Percentiles rank a stretch among this genome's conserved stretches.
These are phyloP conservation scores for Coenonympha glycerion DNA, from an alignment of 2,888 invertebrate species.

Conservation along the genomic window DNA sequence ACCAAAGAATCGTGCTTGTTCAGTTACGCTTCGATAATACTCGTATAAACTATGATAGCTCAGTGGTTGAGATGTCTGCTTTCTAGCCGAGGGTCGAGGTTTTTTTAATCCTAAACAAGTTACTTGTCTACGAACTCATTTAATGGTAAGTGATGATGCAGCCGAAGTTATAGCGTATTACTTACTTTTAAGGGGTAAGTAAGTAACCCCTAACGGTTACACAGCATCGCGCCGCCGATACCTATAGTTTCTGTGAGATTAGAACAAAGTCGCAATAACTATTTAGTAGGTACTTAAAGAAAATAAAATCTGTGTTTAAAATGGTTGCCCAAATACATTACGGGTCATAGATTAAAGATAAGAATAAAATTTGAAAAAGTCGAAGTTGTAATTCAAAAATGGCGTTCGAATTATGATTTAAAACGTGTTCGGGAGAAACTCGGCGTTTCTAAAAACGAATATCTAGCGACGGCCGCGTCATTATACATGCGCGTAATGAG, in stretches of 20 bases:
- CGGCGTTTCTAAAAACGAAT: conserved; percentile 70
- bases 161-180: too few relatives aligned
- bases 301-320: conserved; percentile 14
- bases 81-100: too few relatives aligned
- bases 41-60: conserved; percentile 11
- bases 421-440: conserved; percentile 76
- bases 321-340: conserved; percentile 14
- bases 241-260: too few relatives aligned
- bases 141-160: too few relatives aligned
- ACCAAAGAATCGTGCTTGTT: conserved; percentile 13
- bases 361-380: conserved; percentile 54
- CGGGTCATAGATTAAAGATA: conserved; percentile 30
- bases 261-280: too few relatives aligned
- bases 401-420: conserved; percentile 74
- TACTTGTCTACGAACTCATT: too few relatives aligned
- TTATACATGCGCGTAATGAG: conserved; percentile 71
- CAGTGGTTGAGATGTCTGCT: conserved; percentile 12
- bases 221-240: too few relatives aligned
- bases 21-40: conserved; percentile 20
- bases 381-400: conserved; percentile 71
- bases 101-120: too few relatives aligned
- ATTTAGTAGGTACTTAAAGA: too few relatives aligned
- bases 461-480: conserved; percentile 62
- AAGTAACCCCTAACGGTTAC: too few relatives aligned
- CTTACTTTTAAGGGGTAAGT: too few relatives aligned